A percentile compares a stretch with the other conserved stretches of the same genome.
Conservation (phyloP, 2,888 invertebrate species). For the Geotrupes spiniger region DNA sequence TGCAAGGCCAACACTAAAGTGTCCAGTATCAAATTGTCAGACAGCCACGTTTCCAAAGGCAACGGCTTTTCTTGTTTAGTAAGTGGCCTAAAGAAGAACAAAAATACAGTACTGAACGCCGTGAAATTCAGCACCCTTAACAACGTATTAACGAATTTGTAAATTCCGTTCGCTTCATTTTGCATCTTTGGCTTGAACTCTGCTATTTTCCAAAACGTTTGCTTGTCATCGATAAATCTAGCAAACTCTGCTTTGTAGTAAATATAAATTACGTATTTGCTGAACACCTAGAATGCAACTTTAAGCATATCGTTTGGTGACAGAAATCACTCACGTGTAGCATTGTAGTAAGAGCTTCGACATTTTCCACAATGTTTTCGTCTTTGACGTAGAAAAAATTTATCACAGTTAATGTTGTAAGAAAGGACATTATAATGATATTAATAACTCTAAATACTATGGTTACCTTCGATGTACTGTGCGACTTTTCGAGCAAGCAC, state of each 20-base stretch:
- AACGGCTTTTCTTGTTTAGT: neutral
- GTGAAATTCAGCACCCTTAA: neutral
- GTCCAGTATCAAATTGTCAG: neutral
- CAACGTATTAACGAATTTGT: slow-evolving; percentile 4
- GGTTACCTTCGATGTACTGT: too few relatives aligned
- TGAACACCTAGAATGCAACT: neutral
- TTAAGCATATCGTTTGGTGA: neutral
- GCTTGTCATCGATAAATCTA: neutral
- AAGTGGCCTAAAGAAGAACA: slow-evolving; percentile 8
- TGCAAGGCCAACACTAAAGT: slow-evolving; percentile 2
- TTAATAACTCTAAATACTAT: too few relatives aligned
- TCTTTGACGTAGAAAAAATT: too few relatives aligned
- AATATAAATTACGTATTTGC: slow-evolving; percentile 5
- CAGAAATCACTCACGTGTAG: too few relatives aligned
- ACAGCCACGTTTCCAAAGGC: slow-evolving; percentile 11
- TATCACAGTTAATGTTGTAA: too few relatives aligned
- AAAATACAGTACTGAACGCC: slow-evolving; percentile 2
- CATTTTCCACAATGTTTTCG: too few relatives aligned
- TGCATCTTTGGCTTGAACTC: neutral
- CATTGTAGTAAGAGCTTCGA: too few relatives aligned
- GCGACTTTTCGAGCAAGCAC: too few relatives aligned
- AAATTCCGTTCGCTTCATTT: neutral
- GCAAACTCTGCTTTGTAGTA: neutral
- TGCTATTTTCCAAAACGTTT: slow-evolving; percentile 7
- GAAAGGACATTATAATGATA: too few relatives aligned